Evolutionary conservation across 1,140 invertebrate genomes (phyloP), one percentile per base, ranked within the genome.

Genomic region (Heliconius congener): DNA sequence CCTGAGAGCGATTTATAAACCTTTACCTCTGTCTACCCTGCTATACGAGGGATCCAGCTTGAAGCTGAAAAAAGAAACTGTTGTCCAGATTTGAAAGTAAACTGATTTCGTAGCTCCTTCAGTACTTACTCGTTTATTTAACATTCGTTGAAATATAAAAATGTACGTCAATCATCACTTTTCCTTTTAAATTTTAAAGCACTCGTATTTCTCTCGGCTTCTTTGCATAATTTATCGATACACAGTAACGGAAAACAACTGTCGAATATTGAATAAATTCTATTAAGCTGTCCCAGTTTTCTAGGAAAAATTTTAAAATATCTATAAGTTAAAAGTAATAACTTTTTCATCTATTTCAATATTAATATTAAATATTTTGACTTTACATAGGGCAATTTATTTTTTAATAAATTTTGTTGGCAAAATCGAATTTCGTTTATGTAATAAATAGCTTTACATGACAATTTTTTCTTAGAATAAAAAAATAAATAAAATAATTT

Each of bases 211-310:
- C 60, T 66, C 3, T 30, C 27, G 60, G 60, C 60, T 66, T 66
- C 60, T 66, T 27, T 66, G 60, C 60, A 66, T 66, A 30, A 66
- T 66, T 66, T 66, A 66, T 30, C 60, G 60, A 66, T 30, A 66
- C 27, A 66, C 27, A 30, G 27, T 66, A 66, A 66, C 13, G 60
- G 60, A 30, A 66, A 66, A 13, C 60, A 66, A 27, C 60, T 66
- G 60, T 66, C 27, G 11, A 30, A 66, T 66, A 66, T 66, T 66
- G 4, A 66, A 66, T 66, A 66, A 66, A 66, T 66, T 30, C 60
- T 66, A 9, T 27, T 66, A 66, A 30, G 60, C 13, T 30, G 60
- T 30, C 60, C 30, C 60, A 66, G 3, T 30, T 66, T 66, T 66
- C 27, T 66, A 66, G 60, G 1, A 30, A 30, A 66, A 66, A 27